phyloP scores from a whole-genome alignment of 2,888 invertebrate species.

The Trissolcus japonicus region DNA sequence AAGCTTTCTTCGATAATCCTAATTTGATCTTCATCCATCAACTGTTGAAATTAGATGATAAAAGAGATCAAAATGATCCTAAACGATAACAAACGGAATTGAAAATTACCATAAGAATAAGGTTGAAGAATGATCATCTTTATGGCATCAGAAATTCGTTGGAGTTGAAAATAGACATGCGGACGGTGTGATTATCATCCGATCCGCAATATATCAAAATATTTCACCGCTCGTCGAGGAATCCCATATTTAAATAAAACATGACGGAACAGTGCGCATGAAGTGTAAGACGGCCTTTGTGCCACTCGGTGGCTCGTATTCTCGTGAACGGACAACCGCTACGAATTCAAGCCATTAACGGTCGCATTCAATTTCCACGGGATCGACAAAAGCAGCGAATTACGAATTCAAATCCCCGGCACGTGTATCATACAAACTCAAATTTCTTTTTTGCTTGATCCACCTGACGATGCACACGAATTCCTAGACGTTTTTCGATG shows the following conservation, averaged over 20 bases:
- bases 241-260: constrained; percentile 49
- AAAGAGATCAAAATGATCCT: no score
- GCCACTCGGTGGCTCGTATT: constrained; percentile 53
- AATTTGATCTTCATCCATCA: constrained; percentile 2
- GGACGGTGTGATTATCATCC: constrained; percentile 15
- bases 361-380: constrained; percentile 68
- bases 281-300: constrained; percentile 56
- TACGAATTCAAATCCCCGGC: constrained; percentile 70
- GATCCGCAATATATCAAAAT: constrained; percentile 49
- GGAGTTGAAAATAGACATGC: constrained; percentile 28
- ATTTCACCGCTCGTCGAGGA: constrained; percentile 28
- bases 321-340: constrained; percentile 63
- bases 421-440: constrained; percentile 65
- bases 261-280: constrained; percentile 38
- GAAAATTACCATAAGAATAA: constrained; percentile 29
- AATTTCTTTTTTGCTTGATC: constrained; percentile 59
- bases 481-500: constrained; percentile 33
- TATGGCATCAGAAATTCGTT: constrained; percentile 38
- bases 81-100: constrained; percentile 3
- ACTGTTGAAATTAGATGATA: constrained; percentile 2
- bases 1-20: constrained; percentile 7
- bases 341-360: constrained; percentile 66
- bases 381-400: constrained; percentile 68
- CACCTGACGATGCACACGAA: constrained; percentile 49
- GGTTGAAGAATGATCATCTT: constrained; percentile 35